These are phyloP conservation scores for Periophthalmus magnuspinnatus DNA, from an alignment of 2,797 vertebrate genomes.

Conservation along the genomic window DNA sequence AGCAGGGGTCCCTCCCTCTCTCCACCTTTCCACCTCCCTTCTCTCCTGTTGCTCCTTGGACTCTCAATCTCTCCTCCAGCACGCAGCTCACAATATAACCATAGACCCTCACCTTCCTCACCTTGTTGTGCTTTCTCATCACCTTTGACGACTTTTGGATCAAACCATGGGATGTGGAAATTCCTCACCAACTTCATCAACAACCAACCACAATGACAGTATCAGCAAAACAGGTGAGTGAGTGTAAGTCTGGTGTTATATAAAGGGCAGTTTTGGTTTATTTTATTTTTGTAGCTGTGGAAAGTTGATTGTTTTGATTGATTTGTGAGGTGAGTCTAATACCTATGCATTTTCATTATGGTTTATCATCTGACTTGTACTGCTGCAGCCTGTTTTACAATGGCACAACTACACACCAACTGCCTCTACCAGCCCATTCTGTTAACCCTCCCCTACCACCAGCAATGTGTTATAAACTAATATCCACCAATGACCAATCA, in stretches of 20 bases:
- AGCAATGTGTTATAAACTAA: too few species aligned
- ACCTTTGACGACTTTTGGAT: conserved; percentile 10
- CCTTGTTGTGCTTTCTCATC: background rate
- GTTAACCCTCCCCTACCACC: too few species aligned
- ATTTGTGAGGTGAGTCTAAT: background rate
- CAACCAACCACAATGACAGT: conserved; percentile 6
- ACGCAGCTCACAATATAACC: conserved; percentile 9
- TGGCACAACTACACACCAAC: too few species aligned
- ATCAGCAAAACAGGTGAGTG: conserved; percentile 54
- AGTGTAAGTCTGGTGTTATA: conserved; percentile 11
- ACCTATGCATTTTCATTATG: background rate
- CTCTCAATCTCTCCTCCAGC: conserved; percentile 21
- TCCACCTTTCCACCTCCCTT: background rate
- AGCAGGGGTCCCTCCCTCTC: conserved; percentile 6
- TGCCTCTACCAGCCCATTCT: too few species aligned
- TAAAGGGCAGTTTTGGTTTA: background rate
- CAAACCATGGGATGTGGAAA: conserved; percentile 75
- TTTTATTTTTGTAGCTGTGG: background rate
- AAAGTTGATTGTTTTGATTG: background rate
- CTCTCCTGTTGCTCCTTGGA: conserved; percentile 21
- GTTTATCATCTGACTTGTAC: too few species aligned
- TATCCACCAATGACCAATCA: too few species aligned
- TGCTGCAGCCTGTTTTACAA: too few species aligned
- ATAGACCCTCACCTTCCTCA: conserved; percentile 1
- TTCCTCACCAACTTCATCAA: conserved; percentile 57